Conservation (phyloP, 1,140 invertebrate genomes). For the Capitella teleta region DNA sequence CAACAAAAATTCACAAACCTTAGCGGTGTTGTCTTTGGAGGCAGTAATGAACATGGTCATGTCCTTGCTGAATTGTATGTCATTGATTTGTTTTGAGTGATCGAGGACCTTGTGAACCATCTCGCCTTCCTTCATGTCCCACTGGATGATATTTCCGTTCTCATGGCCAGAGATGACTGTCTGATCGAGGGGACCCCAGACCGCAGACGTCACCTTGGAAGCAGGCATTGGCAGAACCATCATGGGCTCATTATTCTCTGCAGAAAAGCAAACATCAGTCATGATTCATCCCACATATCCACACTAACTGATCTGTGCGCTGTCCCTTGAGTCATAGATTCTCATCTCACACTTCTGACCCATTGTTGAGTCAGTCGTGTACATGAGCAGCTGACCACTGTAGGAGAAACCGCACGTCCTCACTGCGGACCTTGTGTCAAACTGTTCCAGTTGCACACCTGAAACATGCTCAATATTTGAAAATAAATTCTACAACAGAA, state of each 20-base stretch:
- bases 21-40: constrained; percentile 86
- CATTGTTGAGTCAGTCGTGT: constrained; percentile 85
- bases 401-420: constrained; percentile 86
- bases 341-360: constrained; percentile 79
- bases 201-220: constrained; percentile 75
- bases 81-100: constrained; percentile 80
- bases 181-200: constrained; percentile 87
- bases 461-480: constrained; percentile 4
- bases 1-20: constrained; percentile 38
- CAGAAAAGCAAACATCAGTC: too few relatives aligned
- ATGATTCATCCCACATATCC: background rate
- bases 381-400: constrained; percentile 80
- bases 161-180: constrained; percentile 88
- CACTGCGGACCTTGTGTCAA: constrained; percentile 76
- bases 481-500: background rate
- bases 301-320: constrained; percentile 30
- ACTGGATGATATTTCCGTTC: constrained; percentile 77
- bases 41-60: constrained; percentile 92
- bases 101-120: constrained; percentile 56
- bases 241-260: constrained; percentile 40
- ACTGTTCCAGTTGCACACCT: constrained; percentile 49
- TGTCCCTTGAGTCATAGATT: constrained; percentile 48
- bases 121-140: constrained; percentile 80
- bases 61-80: constrained; percentile 89
- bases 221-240: constrained; percentile 25